These are phyloP conservation scores for Sinohyriopsis cumingii DNA, from an alignment of 2,888 invertebrate genomes.

Conservation along the genomic window DNA sequence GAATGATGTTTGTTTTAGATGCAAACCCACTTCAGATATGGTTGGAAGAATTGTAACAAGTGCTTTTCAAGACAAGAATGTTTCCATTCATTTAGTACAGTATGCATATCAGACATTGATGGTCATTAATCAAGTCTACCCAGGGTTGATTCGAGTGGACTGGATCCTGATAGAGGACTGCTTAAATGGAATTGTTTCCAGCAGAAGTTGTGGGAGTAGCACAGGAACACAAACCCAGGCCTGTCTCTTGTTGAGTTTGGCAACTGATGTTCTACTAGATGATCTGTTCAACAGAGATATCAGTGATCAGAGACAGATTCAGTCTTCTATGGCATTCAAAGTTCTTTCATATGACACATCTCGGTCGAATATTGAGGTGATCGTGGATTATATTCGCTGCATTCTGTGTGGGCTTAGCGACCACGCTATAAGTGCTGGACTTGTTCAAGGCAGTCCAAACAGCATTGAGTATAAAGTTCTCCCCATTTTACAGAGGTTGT, in stretches of 20 bases:
- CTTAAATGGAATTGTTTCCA: slow-evolving; percentile 2
- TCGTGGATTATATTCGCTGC: slow-evolving; percentile 35
- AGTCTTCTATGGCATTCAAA: slow-evolving; percentile 33
- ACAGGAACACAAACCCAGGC: slow-evolving; percentile 9
- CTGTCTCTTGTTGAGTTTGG: slow-evolving; percentile 28
- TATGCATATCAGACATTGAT: slow-evolving; percentile 24
- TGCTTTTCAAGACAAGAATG: slow-evolving; percentile 6
- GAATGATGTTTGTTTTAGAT: slow-evolving; percentile 22
- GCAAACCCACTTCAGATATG: slow-evolving; percentile 19
- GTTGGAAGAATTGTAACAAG: slow-evolving; percentile 22
- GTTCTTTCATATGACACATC: slow-evolving; percentile 34
- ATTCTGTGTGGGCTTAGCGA: slow-evolving; percentile 9
- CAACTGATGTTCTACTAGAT: slow-evolving; percentile 23
- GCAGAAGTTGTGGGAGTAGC: background rate
- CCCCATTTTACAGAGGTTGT: slow-evolving; percentile 36
- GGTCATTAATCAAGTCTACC: slow-evolving; percentile 26
- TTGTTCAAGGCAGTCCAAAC: background rate
- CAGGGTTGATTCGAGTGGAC: slow-evolving; percentile 31
- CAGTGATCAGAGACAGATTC: slow-evolving; percentile 28
- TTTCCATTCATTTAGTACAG: slow-evolving; percentile 4
- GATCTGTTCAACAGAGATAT: slow-evolving; percentile 34
- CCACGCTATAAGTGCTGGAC: slow-evolving; percentile 9
- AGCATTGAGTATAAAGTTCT: slow-evolving; percentile 10
- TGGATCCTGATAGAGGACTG: slow-evolving; percentile 29
- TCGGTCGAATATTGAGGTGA: slow-evolving; percentile 26